phyloP scores from a whole-genome alignment of 1,140 invertebrate species.

The Ceratina australensis region DNA sequence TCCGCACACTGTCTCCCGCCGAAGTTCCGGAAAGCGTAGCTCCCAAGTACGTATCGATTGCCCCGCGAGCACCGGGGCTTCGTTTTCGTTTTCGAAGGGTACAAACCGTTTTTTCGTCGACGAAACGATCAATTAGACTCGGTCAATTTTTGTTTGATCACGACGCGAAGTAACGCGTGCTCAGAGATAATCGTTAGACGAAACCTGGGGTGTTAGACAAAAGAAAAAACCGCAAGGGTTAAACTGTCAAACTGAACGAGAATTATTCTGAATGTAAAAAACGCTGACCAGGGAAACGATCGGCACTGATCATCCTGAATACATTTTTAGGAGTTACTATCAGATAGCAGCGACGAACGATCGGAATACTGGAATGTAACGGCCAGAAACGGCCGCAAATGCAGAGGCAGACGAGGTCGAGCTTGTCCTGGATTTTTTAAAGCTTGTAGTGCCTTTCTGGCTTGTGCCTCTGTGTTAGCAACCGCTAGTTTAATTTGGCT shows the following conservation, averaged over 20 bases:
- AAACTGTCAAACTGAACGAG: too few species aligned
- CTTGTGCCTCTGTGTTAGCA: slow-evolving; percentile 83
- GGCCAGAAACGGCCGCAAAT: slow-evolving; percentile 68
- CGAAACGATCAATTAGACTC: too few species aligned
- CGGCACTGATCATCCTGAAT: slow-evolving; percentile 28
- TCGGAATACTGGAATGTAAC: slow-evolving; percentile 76
- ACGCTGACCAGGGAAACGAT: not conserved
- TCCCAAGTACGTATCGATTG: slow-evolving; percentile 70
- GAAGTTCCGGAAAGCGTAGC: slow-evolving; percentile 75
- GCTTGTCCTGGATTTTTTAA: slow-evolving; percentile 79
- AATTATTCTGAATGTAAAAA: too few species aligned
- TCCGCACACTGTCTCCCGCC: slow-evolving; percentile 70
- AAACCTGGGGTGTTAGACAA: too few species aligned
- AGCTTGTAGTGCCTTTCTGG: slow-evolving; percentile 82
- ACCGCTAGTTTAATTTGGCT: slow-evolving; percentile 85
- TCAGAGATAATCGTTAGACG: too few species aligned
- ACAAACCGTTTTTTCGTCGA: not conserved
- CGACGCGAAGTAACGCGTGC: too few species aligned
- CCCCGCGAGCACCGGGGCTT: not conserved
- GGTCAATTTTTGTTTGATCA: too few species aligned
- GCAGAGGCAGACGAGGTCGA: slow-evolving; percentile 65
- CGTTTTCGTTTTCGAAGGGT: too few species aligned
- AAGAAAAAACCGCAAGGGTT: too few species aligned
- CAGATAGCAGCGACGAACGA: slow-evolving; percentile 81
- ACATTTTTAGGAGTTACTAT: slow-evolving; percentile 76